These are phyloP conservation scores for Pseudonaja textilis DNA, from an alignment of 2,113 vertebrate species.

Conservation along the genomic window DNA sequence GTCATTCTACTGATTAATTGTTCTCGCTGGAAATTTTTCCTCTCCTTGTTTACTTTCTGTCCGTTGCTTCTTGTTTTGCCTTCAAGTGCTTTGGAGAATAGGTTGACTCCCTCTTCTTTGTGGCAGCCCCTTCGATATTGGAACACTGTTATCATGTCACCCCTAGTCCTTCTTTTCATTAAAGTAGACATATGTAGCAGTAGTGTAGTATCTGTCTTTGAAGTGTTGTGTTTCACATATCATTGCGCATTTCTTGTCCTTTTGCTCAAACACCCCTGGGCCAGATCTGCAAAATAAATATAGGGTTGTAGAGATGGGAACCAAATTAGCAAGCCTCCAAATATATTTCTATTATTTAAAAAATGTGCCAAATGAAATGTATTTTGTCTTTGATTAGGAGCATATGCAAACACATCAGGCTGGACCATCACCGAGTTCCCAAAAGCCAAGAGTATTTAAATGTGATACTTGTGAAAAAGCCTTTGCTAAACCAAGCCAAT, in stretches of 20 bases:
- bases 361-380: background rate
- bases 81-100: background rate
- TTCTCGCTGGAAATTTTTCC: background rate
- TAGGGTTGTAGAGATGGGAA: background rate
- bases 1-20: background rate
- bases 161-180: background rate
- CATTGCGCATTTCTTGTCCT: background rate
- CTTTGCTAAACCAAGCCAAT: constrained; percentile 95
- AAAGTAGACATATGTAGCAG: background rate
- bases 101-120: background rate
- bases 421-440: constrained; percentile 88
- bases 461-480: constrained; percentile 91
- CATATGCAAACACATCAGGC: constrained; percentile 92
- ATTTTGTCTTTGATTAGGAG: constrained; percentile 70
- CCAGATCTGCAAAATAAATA: background rate
- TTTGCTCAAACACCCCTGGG: background rate
- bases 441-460: constrained; percentile 90
- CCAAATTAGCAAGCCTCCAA: background rate
- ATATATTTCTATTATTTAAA: background rate
- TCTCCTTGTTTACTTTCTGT: background rate
- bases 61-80: background rate
- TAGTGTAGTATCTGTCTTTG: background rate
- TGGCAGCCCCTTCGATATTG: background rate
- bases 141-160: background rate
- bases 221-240: background rate